phyloP scores from a whole-genome alignment of 1,140 invertebrate species.

The Hormaphis cornu region DNA sequence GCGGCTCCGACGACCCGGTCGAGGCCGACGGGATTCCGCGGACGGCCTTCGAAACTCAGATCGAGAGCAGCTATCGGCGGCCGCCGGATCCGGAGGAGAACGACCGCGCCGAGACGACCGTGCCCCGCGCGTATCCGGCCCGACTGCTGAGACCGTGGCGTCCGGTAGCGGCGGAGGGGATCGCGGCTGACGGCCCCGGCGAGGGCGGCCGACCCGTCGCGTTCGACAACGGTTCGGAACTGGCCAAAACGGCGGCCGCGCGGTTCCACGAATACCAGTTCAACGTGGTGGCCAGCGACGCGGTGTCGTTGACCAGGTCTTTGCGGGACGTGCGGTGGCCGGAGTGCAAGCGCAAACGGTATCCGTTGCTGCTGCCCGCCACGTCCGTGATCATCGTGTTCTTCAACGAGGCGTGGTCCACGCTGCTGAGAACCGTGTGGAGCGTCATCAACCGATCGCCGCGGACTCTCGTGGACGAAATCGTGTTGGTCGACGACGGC shows the following conservation, averaged over 20 bases:
- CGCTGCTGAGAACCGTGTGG: conserved; percentile 84
- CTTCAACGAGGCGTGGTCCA: conserved; percentile 97
- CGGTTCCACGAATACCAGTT: conserved; percentile 99
- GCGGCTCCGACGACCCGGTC: too few species aligned
- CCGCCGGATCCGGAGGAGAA: conserved; percentile 36
- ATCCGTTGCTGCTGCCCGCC: conserved; percentile 66
- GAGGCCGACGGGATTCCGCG: too few species aligned
- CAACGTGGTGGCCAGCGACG: conserved; percentile 93
- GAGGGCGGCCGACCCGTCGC: conserved; percentile 83
- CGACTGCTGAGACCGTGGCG: conserved; percentile 60
- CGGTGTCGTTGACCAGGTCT: conserved; percentile 91
- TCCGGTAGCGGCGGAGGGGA: conserved; percentile 56
- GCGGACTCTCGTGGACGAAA: conserved; percentile 70
- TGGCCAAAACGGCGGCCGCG: conserved; percentile 89
- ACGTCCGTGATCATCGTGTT: conserved; percentile 94
- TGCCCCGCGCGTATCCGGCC: conserved; percentile 42
- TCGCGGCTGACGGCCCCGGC: conserved; percentile 60
- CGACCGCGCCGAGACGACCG: conserved; percentile 35
- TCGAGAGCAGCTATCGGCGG: too few species aligned
- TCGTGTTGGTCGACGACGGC: conserved; percentile 91
- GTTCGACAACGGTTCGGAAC: conserved; percentile 73
- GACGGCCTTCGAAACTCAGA: too few species aligned
- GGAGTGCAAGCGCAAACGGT: conserved; percentile 66
- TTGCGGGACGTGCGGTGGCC: conserved; percentile 87
- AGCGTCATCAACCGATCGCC: conserved; percentile 91